Evolutionary conservation across 2,797 vertebrate genomes (phyloP).

Genomic region (Halcyon leucocephala): DNA sequence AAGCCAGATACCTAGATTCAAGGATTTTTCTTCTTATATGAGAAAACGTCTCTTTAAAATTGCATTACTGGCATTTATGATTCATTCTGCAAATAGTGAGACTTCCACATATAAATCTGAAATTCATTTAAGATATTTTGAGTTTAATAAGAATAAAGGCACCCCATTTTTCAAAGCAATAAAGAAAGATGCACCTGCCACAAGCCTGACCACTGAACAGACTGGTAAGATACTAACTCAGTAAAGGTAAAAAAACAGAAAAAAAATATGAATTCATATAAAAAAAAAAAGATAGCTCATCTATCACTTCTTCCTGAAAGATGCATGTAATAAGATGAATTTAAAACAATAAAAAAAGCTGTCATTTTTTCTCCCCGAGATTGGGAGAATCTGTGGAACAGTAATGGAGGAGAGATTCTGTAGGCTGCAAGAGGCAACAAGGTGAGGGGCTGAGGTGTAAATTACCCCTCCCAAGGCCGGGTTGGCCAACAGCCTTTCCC

Average conservation of each 20-base stretch:
- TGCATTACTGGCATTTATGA: constrained; percentile 68
- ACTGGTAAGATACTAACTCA: not conserved
- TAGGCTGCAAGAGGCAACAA: not conserved
- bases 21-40: constrained; percentile 42
- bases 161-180: constrained; percentile 66
- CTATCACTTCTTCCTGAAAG: constrained; percentile 16
- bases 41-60: constrained; percentile 66
- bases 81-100: constrained; percentile 70
- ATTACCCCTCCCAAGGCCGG: not conserved
- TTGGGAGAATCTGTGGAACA: not conserved
- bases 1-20: not conserved
- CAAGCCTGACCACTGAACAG: constrained; percentile 4
- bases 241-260: constrained; percentile 28
- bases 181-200: constrained; percentile 73
- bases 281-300: not conserved
- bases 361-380: not conserved
- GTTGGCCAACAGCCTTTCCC: not conserved
- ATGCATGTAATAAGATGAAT: constrained; percentile 5
- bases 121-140: constrained; percentile 72
- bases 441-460: not conserved
- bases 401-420: not conserved
- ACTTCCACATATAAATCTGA: constrained; percentile 66
- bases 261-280: constrained; percentile 29
- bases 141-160: constrained; percentile 73
- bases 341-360: constrained; percentile 27